Evolutionary conservation across 2,113 vertebrate species (phyloP).

Genomic region (Calyptomena viridis): DNA sequence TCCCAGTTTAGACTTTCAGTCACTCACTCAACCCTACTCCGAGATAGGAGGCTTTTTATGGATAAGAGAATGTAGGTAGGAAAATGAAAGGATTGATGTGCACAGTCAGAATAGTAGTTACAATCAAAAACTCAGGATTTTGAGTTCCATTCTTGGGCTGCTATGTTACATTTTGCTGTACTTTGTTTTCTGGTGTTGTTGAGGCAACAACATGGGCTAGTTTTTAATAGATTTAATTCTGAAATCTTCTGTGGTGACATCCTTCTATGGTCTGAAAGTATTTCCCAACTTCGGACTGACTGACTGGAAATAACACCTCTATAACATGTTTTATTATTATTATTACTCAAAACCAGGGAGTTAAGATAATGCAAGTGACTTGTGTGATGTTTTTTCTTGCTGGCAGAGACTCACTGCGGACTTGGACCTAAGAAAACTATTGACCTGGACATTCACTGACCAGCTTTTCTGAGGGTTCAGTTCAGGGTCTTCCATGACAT

Average conservation of each 20-base stretch:
- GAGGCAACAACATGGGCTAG: neutral
- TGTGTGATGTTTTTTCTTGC: neutral
- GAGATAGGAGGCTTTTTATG: neutral
- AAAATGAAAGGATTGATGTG: neutral
- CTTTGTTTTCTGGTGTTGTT: neutral
- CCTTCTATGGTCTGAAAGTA: neutral
- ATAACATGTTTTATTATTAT: neutral
- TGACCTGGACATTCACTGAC: slow-evolving; percentile 18
- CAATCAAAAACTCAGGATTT: neutral
- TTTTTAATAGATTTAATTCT: neutral
- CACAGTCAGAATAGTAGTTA: neutral
- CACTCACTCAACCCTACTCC: neutral
- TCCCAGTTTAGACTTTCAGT: neutral
- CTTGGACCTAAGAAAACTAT: slow-evolving; percentile 32
- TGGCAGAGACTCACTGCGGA: neutral
- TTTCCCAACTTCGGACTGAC: neutral
- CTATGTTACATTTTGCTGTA: neutral
- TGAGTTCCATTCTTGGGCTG: neutral
- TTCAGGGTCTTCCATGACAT: slow-evolving; percentile 38
- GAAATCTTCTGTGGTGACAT: neutral
- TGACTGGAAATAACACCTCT: neutral
- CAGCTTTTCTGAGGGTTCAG: slow-evolving; percentile 6
- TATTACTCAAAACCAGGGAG: neutral
- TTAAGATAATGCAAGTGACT: neutral
- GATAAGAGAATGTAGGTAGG: neutral